Percentiles rank a stretch among this genome's conserved stretches.
phyloP scores from a whole-genome alignment of 2,113 vertebrate species.

The Pycnonotus jocosus region DNA sequence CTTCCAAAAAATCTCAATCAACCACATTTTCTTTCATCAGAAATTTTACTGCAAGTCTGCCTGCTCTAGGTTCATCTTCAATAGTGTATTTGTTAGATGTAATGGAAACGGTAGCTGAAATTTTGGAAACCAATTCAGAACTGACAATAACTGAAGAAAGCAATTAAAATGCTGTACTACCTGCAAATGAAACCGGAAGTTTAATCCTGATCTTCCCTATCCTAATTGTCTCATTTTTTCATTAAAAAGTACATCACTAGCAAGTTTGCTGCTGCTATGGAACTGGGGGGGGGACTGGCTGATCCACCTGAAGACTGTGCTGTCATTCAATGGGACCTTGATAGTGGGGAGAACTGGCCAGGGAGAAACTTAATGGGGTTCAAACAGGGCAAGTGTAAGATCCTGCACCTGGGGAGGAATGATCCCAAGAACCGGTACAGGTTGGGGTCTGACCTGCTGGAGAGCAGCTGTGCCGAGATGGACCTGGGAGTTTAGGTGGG shows the following conservation, averaged over 20 bases:
- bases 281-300: too few relatives aligned
- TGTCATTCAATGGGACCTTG: rapidly evolving
- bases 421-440: neutral
- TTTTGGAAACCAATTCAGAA: neutral
- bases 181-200: neutral
- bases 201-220: neutral
- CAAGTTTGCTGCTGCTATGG: neutral
- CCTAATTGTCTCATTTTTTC: neutral
- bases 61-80: neutral
- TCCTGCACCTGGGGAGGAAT: neutral
- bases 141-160: neutral
- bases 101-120: neutral
- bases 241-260: neutral
- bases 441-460: neutral
- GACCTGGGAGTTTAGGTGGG: neutral
- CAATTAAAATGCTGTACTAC: neutral
- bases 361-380: neutral
- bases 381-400: neutral
- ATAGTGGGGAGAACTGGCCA: rapidly evolving
- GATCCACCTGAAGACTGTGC: neutral
- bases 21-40: neutral
- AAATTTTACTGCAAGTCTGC: neutral
- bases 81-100: neutral
- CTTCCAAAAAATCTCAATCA: neutral
- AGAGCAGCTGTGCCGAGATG: neutral